Conservation (phyloP, 2,797 vertebrate species). For the Sebastes cheni region DNA sequence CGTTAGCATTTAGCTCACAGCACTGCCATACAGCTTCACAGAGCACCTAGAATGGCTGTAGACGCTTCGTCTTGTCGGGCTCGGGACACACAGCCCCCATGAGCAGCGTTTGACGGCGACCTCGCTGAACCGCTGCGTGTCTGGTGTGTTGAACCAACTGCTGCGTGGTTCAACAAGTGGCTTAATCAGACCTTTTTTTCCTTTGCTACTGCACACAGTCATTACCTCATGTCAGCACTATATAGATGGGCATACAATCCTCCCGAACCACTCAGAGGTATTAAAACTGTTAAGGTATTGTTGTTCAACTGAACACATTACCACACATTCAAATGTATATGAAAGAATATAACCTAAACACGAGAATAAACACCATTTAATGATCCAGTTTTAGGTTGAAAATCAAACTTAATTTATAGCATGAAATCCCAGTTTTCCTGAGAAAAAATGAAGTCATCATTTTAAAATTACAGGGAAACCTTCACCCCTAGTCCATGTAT, state of each 20-base stretch:
- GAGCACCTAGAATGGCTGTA: too few relatives aligned
- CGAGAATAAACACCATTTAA: background rate
- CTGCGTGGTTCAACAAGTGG: background rate
- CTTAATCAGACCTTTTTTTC: background rate
- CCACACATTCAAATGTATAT: background rate
- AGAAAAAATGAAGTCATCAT: background rate
- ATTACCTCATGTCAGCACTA: background rate
- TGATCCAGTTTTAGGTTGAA: background rate
- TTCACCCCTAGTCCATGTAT: background rate
- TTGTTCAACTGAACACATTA: background rate
- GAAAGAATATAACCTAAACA: background rate
- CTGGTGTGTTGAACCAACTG: background rate
- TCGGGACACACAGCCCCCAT: too few relatives aligned
- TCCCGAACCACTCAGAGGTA: background rate
- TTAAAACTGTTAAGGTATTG: background rate
- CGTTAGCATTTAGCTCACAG: too few relatives aligned
- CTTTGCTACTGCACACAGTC: background rate
- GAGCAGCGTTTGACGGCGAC: too few relatives aligned
- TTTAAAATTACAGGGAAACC: background rate
- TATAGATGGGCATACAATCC: background rate
- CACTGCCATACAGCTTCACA: too few relatives aligned
- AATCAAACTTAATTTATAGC: background rate
- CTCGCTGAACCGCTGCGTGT: too few relatives aligned
- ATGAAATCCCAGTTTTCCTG: background rate
- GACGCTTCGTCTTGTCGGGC: background rate